phyloP scores from a whole-genome alignment of 2,797 vertebrate genomes.

The Alcedo atthis region DNA sequence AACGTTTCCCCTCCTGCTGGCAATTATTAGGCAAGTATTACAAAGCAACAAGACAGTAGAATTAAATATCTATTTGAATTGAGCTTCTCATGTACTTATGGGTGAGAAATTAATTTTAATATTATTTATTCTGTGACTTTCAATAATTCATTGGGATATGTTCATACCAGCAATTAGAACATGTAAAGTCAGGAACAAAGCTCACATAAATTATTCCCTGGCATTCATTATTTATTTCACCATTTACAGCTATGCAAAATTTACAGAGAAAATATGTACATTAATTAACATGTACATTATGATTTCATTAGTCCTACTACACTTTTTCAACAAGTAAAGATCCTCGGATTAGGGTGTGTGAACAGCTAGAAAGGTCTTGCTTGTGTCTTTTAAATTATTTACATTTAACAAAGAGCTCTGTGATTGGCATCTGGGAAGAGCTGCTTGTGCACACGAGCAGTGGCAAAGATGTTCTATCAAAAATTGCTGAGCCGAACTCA shows the following conservation, averaged over 20 bases:
- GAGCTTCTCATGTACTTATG: slow-evolving; percentile 5
- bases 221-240: slow-evolving; percentile 68
- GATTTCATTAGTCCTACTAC: slow-evolving; percentile 5
- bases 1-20: neutral
- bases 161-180: slow-evolving; percentile 56
- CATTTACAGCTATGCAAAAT: slow-evolving; percentile 46
- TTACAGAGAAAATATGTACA: slow-evolving; percentile 50
- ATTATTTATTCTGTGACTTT: slow-evolving; percentile 60
- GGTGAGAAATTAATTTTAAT: slow-evolving; percentile 54
- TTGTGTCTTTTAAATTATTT: neutral
- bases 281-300: slow-evolving; percentile 39
- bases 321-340: neutral
- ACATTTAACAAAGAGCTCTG: neutral
- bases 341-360: neutral
- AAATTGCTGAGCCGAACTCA: neutral
- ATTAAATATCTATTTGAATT: slow-evolving; percentile 46
- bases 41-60: neutral
- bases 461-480: neutral
- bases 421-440: neutral
- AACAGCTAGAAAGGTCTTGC: neutral
- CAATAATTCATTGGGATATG: slow-evolving; percentile 50
- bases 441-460: accelerated
- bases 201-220: slow-evolving; percentile 42
- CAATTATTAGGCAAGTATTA: neutral
- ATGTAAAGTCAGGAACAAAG: slow-evolving; percentile 38